Percentiles rank a stretch among this genome's conserved stretches.
Evolutionary conservation across 2,797 vertebrate species (phyloP).

Genomic region (Peromyscus nudipes): DNA sequence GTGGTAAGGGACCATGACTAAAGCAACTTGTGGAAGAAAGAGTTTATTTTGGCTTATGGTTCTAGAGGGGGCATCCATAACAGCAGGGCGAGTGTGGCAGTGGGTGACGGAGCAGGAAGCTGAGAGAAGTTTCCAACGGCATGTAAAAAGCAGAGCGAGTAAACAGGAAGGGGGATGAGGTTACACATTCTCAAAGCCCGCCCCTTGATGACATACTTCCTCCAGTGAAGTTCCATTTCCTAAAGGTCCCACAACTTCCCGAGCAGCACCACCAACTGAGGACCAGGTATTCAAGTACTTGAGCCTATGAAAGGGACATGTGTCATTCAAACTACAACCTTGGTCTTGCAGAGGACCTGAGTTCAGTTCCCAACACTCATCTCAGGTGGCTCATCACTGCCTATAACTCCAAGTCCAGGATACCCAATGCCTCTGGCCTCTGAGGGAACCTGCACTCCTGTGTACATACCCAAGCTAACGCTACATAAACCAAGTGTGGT

Average conservation of each 20-base stretch:
- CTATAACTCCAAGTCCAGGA: not conserved
- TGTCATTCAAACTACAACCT: not conserved
- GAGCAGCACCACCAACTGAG: not conserved
- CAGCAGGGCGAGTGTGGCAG: not conserved
- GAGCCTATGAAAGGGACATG: no score
- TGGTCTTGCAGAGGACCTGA: not conserved
- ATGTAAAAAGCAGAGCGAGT: not conserved
- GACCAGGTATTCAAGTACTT: not conserved
- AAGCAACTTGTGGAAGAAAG: not conserved
- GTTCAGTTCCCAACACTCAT: not conserved
- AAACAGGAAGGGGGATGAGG: not conserved
- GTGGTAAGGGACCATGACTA: not conserved
- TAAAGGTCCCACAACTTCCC: not conserved
- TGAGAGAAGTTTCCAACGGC: not conserved
- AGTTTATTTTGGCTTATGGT: not conserved
- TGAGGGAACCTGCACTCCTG: not conserved
- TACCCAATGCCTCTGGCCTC: not conserved
- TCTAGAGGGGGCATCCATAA: not conserved
- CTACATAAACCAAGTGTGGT: not conserved
- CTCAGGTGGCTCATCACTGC: no score
- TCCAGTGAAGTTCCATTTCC: not conserved
- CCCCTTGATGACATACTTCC: not conserved
- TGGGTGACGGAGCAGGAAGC: not conserved
- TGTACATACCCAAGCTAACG: not conserved
- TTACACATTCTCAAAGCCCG: not conserved